phyloP scores from a whole-genome alignment of 2,797 vertebrate species.

The Odontamblyopus lacepedii region DNA sequence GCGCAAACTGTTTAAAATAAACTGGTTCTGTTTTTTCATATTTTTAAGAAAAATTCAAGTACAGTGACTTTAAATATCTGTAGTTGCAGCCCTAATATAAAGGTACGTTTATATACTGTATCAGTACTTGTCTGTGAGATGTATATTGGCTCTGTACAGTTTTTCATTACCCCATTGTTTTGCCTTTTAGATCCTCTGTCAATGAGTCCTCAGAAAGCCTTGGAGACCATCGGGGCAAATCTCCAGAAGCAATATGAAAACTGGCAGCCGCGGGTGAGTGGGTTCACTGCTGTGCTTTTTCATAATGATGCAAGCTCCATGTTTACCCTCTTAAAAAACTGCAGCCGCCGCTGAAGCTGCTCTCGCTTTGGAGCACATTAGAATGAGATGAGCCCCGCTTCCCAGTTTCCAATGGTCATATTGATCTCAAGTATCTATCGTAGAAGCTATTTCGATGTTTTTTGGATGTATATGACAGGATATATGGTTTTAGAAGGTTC shows the following conservation, averaged over 20 bases:
- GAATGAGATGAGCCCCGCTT: constrained; percentile 1
- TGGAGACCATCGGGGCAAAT: constrained; percentile 97
- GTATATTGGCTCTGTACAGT: background rate
- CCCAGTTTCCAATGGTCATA: background rate
- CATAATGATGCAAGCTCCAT: background rate
- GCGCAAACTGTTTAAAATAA: too few species aligned
- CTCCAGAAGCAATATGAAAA: constrained; percentile 99
- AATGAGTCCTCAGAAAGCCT: constrained; percentile 97
- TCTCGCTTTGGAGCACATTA: background rate
- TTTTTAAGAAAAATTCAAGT: too few species aligned
- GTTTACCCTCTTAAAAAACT: background rate
- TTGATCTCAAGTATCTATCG: constrained; percentile 6
- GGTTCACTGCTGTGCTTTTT: constrained; percentile 9
- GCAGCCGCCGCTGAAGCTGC: background rate
- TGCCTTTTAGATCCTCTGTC: constrained; percentile 89
- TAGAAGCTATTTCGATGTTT: constrained; percentile 9
- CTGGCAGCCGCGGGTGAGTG: constrained; percentile 95
- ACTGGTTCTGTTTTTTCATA: too few species aligned
- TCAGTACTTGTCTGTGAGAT: background rate
- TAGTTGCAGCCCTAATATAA: too few species aligned
- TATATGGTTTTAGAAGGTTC: background rate
- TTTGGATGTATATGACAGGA: constrained; percentile 15
- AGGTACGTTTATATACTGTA: too few species aligned
- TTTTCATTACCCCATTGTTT: constrained; percentile 22
- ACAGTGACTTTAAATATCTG: too few species aligned